Evolutionary conservation across 2,888 invertebrate species (phyloP).

Genomic region (Drosophila barbarae): DNA sequence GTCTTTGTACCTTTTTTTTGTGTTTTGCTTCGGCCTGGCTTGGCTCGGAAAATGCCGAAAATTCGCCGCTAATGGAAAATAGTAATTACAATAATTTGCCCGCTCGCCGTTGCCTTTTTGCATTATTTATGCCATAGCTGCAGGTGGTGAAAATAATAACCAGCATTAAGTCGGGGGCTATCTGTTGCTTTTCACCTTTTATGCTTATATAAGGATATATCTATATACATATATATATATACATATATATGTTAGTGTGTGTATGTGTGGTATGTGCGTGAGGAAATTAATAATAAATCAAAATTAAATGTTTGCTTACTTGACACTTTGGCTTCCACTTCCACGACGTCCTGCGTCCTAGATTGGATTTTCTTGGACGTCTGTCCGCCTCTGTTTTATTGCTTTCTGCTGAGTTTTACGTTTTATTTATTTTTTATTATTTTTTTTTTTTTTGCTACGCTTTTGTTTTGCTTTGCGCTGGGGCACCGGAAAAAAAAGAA

Average conservation of each 20-base stretch:
- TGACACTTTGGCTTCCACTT: constrained; percentile 62
- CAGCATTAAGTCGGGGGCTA: constrained; percentile 21
- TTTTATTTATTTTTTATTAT: constrained; percentile 37
- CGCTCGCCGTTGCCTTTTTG: constrained; percentile 33
- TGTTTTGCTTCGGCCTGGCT: constrained; percentile 16
- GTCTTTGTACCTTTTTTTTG: constrained; percentile 29
- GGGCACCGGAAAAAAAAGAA: constrained; percentile 27
- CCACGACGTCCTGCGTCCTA: constrained; percentile 1
- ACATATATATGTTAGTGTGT: neutral
- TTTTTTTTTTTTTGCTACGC: constrained; percentile 15
- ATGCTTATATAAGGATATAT: neutral
- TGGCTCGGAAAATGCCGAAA: constrained; percentile 33
- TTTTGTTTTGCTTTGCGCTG: constrained; percentile 1
- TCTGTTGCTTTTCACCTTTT: constrained; percentile 5
- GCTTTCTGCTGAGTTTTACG: constrained; percentile 38
- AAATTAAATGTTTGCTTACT: constrained; percentile 72
- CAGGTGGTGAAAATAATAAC: constrained; percentile 29
- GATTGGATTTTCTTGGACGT: constrained; percentile 44
- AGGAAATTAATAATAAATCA: constrained; percentile 72
- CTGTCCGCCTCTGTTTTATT: constrained; percentile 39
- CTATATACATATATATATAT: neutral
- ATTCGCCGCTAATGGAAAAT: constrained; percentile 67
- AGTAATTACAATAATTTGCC: constrained; percentile 69
- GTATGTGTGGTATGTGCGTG: constrained; percentile 31
- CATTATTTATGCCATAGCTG: constrained; percentile 44